These are phyloP conservation scores for Porites lobata DNA, from an alignment of 92 coral and sea anemone species.

Conservation along the genomic window DNA sequence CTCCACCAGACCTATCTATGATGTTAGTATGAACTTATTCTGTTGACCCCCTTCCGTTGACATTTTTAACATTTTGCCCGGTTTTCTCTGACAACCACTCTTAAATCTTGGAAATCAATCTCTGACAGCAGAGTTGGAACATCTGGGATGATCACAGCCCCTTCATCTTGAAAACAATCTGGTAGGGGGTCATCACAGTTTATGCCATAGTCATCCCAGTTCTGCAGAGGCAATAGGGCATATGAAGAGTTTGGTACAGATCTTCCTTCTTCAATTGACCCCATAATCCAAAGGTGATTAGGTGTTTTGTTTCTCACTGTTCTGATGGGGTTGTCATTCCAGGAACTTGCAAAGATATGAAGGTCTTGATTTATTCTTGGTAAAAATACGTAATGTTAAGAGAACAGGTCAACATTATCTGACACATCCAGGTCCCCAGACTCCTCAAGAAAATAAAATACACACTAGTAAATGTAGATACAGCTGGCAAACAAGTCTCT, in stretches of 20 bases:
- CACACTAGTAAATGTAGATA: no score
- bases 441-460: no score
- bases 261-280: neutral
- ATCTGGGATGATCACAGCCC: slow-evolving; percentile 30
- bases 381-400: no score
- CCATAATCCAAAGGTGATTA: slow-evolving; percentile 1
- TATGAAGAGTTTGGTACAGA: neutral
- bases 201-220: slow-evolving; percentile 68
- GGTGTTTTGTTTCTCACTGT: neutral
- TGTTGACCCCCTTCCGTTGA: no score
- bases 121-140: slow-evolving; percentile 39
- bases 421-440: no score
- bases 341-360: neutral
- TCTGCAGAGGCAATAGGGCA: slow-evolving; percentile 6
- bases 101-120: slow-evolving; percentile 23
- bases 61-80: no score
- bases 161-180: slow-evolving; percentile 12
- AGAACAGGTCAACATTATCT: no score
- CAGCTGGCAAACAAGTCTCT: no score
- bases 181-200: slow-evolving; percentile 55
- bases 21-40: no score
- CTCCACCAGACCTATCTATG: no score
- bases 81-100: no score
- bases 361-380: no score
- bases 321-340: slow-evolving; percentile 8